These are phyloP conservation scores for Alces alces DNA, from an alignment of 2,113 vertebrate genomes.

Conservation along the genomic window DNA sequence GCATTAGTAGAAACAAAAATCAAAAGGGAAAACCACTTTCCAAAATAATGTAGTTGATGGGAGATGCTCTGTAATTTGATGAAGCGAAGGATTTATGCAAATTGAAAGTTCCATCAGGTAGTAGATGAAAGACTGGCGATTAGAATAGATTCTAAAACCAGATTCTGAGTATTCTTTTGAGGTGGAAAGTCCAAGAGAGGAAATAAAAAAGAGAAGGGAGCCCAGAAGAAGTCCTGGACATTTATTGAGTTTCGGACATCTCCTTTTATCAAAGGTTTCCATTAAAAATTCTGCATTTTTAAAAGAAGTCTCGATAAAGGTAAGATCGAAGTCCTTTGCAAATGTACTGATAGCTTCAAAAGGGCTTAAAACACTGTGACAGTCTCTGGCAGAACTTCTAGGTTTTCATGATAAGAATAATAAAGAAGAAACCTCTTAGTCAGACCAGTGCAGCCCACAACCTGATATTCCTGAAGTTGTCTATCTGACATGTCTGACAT, in stretches of 20 bases:
- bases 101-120: background rate
- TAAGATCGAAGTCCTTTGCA: background rate
- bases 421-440: background rate
- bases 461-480: background rate
- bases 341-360: background rate
- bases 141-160: background rate
- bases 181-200: background rate
- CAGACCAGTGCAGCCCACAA: background rate
- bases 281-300: background rate
- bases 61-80: background rate
- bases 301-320: background rate
- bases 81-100: constrained; percentile 24
- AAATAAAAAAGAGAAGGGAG: background rate
- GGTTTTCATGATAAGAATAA: background rate
- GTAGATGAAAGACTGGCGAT: background rate
- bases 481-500: background rate
- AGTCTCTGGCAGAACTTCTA: background rate
- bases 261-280: background rate
- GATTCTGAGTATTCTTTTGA: background rate
- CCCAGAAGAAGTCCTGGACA: background rate
- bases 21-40: constrained; percentile 21
- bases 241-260: background rate
- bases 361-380: background rate
- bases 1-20: background rate
- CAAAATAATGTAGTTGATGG: constrained; percentile 11